Evolutionary conservation across 2,888 invertebrate genomes (phyloP).

Genomic region (Podotricha telesiphe): DNA sequence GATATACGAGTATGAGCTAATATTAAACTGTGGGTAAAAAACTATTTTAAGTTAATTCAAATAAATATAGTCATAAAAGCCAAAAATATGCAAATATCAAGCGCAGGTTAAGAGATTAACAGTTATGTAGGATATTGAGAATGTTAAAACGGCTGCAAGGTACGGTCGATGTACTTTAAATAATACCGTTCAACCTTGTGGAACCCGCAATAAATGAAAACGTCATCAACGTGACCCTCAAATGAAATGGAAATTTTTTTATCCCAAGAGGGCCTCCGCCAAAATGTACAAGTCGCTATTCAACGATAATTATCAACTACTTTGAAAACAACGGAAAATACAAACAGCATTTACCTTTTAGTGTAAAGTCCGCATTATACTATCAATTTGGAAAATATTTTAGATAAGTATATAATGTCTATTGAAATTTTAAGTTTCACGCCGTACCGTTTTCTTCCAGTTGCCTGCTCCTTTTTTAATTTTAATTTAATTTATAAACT

Average conservation of each 20-base stretch:
- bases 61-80: background rate
- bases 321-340: too few species aligned
- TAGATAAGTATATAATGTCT: too few species aligned
- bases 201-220: conserved; percentile 25
- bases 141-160: conserved; percentile 7
- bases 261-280: conserved; percentile 23
- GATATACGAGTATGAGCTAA: too few species aligned
- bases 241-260: conserved; percentile 36
- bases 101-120: background rate
- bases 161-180: conserved; percentile 18
- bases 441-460: too few species aligned
- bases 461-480: too few species aligned
- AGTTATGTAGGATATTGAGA: background rate
- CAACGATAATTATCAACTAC: background rate
- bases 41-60: background rate
- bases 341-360: too few species aligned
- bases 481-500: too few species aligned
- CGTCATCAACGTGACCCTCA: conserved; percentile 40
- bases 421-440: too few species aligned
- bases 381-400: too few species aligned
- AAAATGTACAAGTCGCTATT: background rate
- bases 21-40: too few species aligned
- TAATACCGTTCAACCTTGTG: conserved; percentile 20
- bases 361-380: too few species aligned
- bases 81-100: background rate